phyloP scores from a whole-genome alignment of 2,888 invertebrate genomes.

The Octonoba sinensis region DNA sequence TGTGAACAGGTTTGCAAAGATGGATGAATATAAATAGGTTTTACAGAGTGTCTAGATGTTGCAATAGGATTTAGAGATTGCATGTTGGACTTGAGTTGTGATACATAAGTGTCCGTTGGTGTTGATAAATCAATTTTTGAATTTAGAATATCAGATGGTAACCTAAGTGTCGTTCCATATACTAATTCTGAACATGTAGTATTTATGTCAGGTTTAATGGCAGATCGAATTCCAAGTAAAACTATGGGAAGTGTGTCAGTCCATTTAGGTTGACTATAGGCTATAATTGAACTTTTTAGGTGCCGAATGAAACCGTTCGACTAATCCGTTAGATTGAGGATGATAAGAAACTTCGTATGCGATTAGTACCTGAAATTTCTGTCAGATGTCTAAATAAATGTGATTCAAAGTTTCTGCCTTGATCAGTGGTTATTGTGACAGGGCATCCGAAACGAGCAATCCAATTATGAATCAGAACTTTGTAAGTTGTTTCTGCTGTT shows the following conservation, averaged over 20 bases:
- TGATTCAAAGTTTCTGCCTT: conserved; percentile 68
- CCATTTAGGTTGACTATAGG: conserved; percentile 7
- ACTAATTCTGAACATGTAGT: conserved; percentile 8
- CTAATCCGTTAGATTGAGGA: not conserved
- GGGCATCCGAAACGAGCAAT: conserved; percentile 70
- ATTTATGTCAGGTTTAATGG: conserved; percentile 16
- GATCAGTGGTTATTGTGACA: conserved; percentile 69
- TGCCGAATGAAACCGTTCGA: not conserved
- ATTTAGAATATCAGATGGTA: conserved; percentile 13
- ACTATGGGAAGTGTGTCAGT: conserved; percentile 8
- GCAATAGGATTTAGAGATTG: too few relatives aligned
- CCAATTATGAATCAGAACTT: conserved; percentile 70
- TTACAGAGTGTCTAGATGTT: too few relatives aligned
- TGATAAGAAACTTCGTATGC: conserved; percentile 5
- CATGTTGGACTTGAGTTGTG: too few relatives aligned
- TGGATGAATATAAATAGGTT: too few relatives aligned
- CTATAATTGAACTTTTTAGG: conserved; percentile 21
- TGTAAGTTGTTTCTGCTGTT: conserved; percentile 1
- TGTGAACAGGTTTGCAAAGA: too few relatives aligned
- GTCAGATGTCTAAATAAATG: too few relatives aligned
- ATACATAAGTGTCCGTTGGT: too few relatives aligned
- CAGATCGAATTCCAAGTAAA: conserved; percentile 11
- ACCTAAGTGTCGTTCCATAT: conserved; percentile 9
- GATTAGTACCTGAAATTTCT: not conserved
- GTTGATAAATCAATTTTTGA: too few relatives aligned